Percentiles rank a stretch among this genome's conserved stretches.
These are phyloP conservation scores for Micropoecilia bifurca DNA, from an alignment of 2,797 vertebrate genomes.

Conservation along the genomic window DNA sequence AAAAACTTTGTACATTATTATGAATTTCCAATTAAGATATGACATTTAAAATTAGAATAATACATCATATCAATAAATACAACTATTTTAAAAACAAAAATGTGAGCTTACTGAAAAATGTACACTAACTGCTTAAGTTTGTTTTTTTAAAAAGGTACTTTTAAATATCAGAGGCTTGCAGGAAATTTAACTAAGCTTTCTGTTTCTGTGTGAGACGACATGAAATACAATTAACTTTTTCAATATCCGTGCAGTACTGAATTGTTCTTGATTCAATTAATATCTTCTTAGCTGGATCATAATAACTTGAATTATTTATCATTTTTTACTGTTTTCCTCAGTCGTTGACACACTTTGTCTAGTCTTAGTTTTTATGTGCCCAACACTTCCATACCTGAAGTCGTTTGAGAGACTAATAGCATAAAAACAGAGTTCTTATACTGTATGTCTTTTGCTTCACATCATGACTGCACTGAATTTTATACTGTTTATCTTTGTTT, in stretches of 20 bases:
- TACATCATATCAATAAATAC: neutral
- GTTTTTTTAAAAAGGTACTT: neutral
- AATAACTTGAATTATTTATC: neutral
- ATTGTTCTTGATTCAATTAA: neutral
- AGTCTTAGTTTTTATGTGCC: neutral
- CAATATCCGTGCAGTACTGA: neutral
- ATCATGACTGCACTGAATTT: neutral
- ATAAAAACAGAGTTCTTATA: neutral
- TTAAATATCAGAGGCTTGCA: conserved; percentile 5
- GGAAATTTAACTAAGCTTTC: neutral
- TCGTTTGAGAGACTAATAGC: neutral
- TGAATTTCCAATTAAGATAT: neutral
- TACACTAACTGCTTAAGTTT: neutral
- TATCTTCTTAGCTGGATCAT: neutral
- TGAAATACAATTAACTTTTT: neutral
- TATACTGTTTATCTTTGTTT: neutral
- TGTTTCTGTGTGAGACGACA: neutral
- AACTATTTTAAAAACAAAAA: neutral
- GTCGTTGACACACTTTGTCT: neutral
- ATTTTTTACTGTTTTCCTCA: neutral
- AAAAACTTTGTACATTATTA: neutral
- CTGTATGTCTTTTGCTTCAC: neutral
- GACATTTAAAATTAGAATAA: neutral
- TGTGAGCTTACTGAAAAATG: neutral
- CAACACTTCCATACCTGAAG: neutral